phyloP scores from a whole-genome alignment of 2,888 invertebrate genomes.

The Troglohyphantes excavatus region DNA sequence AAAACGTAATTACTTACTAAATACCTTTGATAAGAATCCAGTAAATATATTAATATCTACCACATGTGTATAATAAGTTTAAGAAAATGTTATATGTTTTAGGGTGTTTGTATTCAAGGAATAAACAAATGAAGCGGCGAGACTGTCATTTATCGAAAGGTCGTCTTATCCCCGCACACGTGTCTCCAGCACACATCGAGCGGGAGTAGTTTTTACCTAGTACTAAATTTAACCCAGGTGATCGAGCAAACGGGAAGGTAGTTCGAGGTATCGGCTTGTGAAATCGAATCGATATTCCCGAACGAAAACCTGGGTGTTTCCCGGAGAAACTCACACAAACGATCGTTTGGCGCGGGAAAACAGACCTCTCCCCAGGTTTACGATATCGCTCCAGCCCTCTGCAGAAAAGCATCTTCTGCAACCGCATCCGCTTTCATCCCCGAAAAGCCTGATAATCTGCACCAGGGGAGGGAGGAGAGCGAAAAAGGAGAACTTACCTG shows the following conservation, averaged over 20 bases:
- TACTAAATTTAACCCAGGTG: not conserved
- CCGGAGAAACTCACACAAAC: not conserved
- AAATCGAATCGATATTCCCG: slow-evolving; percentile 21
- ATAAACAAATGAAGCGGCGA: too few relatives aligned
- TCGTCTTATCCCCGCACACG: not conserved
- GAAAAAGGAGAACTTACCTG: slow-evolving; percentile 9
- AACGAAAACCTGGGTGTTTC: not conserved
- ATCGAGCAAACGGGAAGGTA: not conserved
- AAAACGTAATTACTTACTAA: too few relatives aligned
- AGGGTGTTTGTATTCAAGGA: too few relatives aligned
- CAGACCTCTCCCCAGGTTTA: slow-evolving; percentile 16
- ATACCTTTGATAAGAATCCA: too few relatives aligned
- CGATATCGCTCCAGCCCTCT: slow-evolving; percentile 37
- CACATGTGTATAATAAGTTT: too few relatives aligned
- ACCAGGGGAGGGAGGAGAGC: not conserved
- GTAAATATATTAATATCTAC: too few relatives aligned
- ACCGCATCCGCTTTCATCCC: not conserved
- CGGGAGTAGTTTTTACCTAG: too few relatives aligned
- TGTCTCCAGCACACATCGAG: not conserved
- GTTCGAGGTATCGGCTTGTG: not conserved
- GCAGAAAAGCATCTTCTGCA: slow-evolving; percentile 3
- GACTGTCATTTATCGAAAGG: too few relatives aligned
- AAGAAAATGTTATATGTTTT: too few relatives aligned
- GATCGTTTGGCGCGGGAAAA: slow-evolving; percentile 40
- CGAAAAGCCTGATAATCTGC: not conserved